A percentile compares a stretch with the other conserved stretches of the same genome.
Evolutionary conservation across 1,140 invertebrate species (phyloP).

Genomic region (Triops longicaudatus): DNA sequence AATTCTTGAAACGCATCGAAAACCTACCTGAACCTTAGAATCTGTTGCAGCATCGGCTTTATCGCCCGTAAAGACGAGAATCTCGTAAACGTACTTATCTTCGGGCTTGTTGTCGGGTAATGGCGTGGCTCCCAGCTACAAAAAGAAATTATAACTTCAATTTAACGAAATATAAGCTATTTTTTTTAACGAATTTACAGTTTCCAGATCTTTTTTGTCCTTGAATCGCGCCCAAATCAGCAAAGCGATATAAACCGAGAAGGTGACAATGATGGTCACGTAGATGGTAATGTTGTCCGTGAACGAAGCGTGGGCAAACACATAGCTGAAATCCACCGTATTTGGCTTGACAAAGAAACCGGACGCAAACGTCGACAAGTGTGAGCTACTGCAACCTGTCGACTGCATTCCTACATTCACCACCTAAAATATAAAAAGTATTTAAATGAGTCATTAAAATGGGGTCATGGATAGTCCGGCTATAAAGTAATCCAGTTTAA

Average conservation of each 20-base stretch:
- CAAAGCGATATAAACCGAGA: conserved; percentile 40
- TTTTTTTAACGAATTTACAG: conserved; percentile 33
- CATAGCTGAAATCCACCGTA: conserved; percentile 49
- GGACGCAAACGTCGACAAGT: conserved; percentile 48
- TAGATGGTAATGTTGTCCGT: conserved; percentile 49
- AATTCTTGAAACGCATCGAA: background rate
- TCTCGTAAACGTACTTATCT: conserved; percentile 49
- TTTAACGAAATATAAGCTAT: background rate
- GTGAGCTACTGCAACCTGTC: conserved; percentile 45
- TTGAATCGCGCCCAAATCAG: conserved; percentile 43
- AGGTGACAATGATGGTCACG: conserved; percentile 44
- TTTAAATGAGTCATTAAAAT: background rate
- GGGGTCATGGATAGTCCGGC: too few relatives aligned
- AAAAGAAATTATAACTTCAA: conserved; percentile 21
- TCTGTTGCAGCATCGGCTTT: conserved; percentile 44
- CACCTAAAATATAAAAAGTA: background rate
- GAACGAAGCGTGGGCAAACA: conserved; percentile 48
- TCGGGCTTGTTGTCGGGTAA: conserved; percentile 44
- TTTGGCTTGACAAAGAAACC: conserved; percentile 48
- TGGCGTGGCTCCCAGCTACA: conserved; percentile 43
- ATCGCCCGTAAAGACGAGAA: conserved; percentile 46
- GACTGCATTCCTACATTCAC: conserved; percentile 30
- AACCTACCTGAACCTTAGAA: conserved; percentile 41
- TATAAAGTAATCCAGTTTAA: too few relatives aligned
- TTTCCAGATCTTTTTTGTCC: conserved; percentile 44